Percentiles rank a stretch among this genome's conserved stretches.
Evolutionary conservation across 2,113 vertebrate species (phyloP).

Genomic region (Rhabdomys dilectus): DNA sequence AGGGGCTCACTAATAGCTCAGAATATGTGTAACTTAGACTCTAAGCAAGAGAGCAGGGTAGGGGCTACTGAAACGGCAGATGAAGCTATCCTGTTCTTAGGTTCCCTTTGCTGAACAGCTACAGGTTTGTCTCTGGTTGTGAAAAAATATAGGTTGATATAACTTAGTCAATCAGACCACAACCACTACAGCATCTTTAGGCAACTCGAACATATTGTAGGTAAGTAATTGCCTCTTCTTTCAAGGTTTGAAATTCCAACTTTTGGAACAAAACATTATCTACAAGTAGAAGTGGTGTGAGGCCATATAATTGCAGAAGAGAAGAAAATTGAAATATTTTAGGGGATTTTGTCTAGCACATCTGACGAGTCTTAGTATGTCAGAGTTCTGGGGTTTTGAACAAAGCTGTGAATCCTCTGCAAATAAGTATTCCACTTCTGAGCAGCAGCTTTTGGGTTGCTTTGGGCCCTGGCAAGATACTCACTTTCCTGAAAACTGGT

Average conservation of each 20-base stretch:
- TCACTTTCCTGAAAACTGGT: constrained; percentile 27
- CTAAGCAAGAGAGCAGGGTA: not conserved
- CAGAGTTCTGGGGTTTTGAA: constrained; percentile 7
- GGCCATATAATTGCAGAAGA: not conserved
- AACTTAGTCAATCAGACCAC: not conserved
- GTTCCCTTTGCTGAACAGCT: not conserved
- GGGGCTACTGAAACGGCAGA: not conserved
- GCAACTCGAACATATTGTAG: not conserved
- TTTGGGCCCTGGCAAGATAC: not conserved
- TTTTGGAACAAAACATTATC: not conserved
- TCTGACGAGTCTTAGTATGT: constrained; percentile 43
- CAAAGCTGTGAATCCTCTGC: constrained; percentile 39
- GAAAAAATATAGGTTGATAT: not conserved
- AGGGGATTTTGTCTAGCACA: not conserved
- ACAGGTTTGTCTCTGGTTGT: not conserved
- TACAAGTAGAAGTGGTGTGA: not conserved
- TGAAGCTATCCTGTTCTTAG: not conserved
- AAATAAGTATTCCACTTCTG: constrained; percentile 48
- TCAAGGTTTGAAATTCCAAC: not conserved
- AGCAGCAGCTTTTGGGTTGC: constrained; percentile 32
- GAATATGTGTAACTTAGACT: not conserved
- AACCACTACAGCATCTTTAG: not conserved
- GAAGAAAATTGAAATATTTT: constrained; percentile 8
- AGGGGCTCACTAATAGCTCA: not conserved
- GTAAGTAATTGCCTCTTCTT: not conserved